Evolutionary conservation across 2,888 invertebrate species (phyloP).

Genomic region (Brachyptera putata): DNA sequence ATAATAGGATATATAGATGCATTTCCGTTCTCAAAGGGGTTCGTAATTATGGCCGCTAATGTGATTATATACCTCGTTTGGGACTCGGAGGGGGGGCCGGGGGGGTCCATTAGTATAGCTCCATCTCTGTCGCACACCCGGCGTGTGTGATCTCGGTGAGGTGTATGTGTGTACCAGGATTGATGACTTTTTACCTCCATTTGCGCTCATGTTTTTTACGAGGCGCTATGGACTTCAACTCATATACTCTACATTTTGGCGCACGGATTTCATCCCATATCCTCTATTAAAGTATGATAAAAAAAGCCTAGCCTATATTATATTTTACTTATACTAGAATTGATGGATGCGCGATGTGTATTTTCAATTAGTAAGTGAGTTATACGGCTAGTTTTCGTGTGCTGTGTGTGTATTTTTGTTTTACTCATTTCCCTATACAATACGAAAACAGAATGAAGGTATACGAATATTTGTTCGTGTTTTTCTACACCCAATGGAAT

Average conservation of each 20-base stretch:
- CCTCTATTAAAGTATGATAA: not conserved
- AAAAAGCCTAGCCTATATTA: not conserved
- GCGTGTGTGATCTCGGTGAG: not conserved
- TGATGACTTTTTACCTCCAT: constrained; percentile 22
- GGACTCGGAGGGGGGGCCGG: not conserved
- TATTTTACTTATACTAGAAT: not conserved
- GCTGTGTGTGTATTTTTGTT: no score
- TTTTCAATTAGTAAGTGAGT: constrained; percentile 1
- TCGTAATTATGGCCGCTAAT: constrained; percentile 62
- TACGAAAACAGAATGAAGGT: no score
- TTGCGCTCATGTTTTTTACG: constrained; percentile 4
- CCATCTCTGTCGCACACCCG: no score
- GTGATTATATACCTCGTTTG: constrained; percentile 50
- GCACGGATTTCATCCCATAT: no score
- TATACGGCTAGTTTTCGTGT: no score
- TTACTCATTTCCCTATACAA: no score
- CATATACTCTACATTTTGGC: no score
- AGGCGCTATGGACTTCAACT: not conserved
- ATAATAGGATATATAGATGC: constrained; percentile 68
- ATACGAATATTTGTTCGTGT: no score
- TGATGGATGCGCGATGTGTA: constrained; percentile 16
- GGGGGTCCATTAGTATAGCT: no score
- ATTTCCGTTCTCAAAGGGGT: constrained; percentile 62
- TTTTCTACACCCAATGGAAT: no score
- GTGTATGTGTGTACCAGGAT: not conserved